phyloP scores from a whole-genome alignment of 2,888 invertebrate species.

The Caenorhabditis sp. region DNA sequence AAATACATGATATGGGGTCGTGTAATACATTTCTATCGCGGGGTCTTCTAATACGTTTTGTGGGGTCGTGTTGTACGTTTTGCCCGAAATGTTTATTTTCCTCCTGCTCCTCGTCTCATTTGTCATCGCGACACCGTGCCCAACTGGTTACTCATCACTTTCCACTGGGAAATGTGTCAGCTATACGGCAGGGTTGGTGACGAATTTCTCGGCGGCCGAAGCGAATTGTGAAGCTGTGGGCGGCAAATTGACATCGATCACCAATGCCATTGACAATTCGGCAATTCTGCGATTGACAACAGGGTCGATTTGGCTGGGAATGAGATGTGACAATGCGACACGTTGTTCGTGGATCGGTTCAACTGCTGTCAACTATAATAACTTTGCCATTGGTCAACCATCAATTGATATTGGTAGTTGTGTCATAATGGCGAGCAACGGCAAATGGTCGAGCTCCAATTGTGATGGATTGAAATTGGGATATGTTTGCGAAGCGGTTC shows the following conservation, averaged over 20 bases:
- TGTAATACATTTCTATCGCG: too few species aligned
- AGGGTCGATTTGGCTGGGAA: conserved; percentile 28
- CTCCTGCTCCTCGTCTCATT: too few species aligned
- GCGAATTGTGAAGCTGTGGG: neutral
- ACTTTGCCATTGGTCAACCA: conserved; percentile 17
- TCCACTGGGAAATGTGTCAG: neutral
- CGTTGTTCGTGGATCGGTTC: conserved; percentile 39
- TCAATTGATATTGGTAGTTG: conserved; percentile 26
- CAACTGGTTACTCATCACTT: neutral
- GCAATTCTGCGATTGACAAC: conserved; percentile 4
- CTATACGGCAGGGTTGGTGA: neutral
- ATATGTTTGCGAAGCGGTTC: conserved; percentile 20
- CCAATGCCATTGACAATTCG: conserved; percentile 15
- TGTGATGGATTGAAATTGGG: conserved; percentile 17
- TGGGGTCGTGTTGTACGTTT: too few species aligned
- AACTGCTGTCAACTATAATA: neutral
- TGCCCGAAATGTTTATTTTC: too few species aligned
- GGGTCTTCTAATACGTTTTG: too few species aligned
- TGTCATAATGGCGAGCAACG: conserved; percentile 18
- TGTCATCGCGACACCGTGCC: neutral
- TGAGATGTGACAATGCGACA: conserved; percentile 21
- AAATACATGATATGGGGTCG: too few species aligned
- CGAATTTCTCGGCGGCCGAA: neutral
- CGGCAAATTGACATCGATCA: neutral
- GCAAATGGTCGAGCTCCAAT: conserved; percentile 33